A percentile compares a stretch with the other conserved stretches of the same genome.
phyloP scores from a whole-genome alignment of 1,140 invertebrate genomes.

The Adoxophyes honmai region DNA sequence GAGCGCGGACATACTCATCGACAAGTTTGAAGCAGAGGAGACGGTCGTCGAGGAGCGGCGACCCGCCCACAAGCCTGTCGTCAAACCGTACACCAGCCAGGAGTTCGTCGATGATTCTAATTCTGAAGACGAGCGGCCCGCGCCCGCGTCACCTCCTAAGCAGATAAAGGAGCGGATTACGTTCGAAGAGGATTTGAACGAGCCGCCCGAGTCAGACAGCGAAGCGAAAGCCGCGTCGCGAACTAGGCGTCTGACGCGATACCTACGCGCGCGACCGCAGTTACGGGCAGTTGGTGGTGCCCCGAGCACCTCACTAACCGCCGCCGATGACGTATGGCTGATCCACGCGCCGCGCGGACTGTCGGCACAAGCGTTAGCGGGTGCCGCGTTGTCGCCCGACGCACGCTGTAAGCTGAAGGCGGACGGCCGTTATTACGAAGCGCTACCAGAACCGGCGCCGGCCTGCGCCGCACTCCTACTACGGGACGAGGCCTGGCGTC shows the following conservation, averaged over 20 bases:
- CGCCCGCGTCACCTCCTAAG: neutral
- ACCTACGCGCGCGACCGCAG: slow-evolving; percentile 1
- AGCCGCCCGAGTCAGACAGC: neutral
- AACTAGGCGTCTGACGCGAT: neutral
- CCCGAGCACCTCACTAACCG: neutral
- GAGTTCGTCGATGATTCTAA: neutral
- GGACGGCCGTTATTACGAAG: slow-evolving; percentile 5
- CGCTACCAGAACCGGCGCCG: neutral
- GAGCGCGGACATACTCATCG: neutral
- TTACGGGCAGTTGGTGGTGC: neutral
- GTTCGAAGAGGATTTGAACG: neutral
- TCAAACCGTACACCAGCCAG: neutral
- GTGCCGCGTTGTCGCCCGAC: neutral
- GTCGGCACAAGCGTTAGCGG: neutral
- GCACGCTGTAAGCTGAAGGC: neutral
- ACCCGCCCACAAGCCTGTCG: no score
- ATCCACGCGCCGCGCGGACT: neutral
- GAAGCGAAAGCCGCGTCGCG: neutral
- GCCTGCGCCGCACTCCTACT: neutral
- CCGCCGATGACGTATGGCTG: slow-evolving; percentile 2
- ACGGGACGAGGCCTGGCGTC: neutral
- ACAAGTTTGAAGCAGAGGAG: slow-evolving; percentile 8
- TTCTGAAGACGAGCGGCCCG: neutral
- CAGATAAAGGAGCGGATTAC: neutral
- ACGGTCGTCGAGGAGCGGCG: neutral